Evolutionary conservation across 2,888 invertebrate genomes (phyloP), one percentile per base, ranked within the genome.

Genomic region (Drosophila infuscata): DNA sequence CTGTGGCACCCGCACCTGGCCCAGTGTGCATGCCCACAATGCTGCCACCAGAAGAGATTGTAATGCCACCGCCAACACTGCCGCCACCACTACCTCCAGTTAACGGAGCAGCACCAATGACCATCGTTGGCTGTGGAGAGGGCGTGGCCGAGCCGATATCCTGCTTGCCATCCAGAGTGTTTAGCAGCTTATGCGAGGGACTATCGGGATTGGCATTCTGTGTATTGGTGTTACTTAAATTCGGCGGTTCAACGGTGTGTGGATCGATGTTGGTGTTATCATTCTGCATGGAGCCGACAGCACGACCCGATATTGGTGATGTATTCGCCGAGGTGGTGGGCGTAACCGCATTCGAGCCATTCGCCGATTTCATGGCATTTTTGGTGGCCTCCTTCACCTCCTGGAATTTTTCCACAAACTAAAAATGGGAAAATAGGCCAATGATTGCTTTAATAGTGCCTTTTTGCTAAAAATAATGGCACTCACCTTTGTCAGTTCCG

Each of bases 401-500:
- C 94, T 98, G 98, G 94, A 99, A 99, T 94, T 99, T 99, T 93
- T 99, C 99, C 88, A 99, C 98, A 94, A 99, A 99, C 93, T 93
- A 41, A 2, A 68, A 74, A 54, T 25, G 12, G 0, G 12, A 32
- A 0, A 3, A 15, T 25, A 36, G 0, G 0, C 4, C 15, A 30
- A 38, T 38, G 15, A 20, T 32, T 57, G 12, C 41, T 30, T 29
- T 3, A 11, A 12, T 3, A 57, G 4, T 8, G 4, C 8, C 46
- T 7, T 41, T 52, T 12, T 17, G 6, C 17, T 11, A 29, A 17
- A n/a, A 33, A 25, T 17, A 41, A 6, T 52, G 15, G 0, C 15
- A 41, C 56, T 49, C 33, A 93, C 93, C 96, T 98, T 98, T 90
- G 97, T 98, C 72, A 99, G 94, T 93, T 99, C 99, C 25, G 96